Conservation (phyloP, 1,140 invertebrate genomes). For the Mylabris phalerata region DNA sequence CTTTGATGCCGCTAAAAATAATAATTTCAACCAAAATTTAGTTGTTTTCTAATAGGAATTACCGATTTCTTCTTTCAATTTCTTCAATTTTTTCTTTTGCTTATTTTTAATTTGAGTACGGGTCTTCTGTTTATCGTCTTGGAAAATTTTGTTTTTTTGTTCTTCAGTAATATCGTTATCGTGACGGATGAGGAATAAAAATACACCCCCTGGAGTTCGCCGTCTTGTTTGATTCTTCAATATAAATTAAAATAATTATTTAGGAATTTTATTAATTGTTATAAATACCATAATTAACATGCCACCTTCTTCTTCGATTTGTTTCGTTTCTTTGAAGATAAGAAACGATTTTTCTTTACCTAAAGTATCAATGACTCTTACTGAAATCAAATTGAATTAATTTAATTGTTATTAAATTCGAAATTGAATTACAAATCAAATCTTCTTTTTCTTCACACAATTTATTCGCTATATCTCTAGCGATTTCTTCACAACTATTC, state of each 20-base stretch:
- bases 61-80: conserved; percentile 38
- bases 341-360: conserved; percentile 68
- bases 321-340: conserved; percentile 69
- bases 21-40: background rate
- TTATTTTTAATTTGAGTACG: conserved; percentile 51
- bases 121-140: conserved; percentile 54
- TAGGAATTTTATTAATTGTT: background rate
- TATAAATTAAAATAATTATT: conserved; percentile 21
- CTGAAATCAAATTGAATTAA: conserved; percentile 47
- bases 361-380: conserved; percentile 60
- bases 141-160: conserved; percentile 66
- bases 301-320: conserved; percentile 72
- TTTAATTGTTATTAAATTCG: background rate
- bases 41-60: conserved; percentile 21
- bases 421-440: conserved; percentile 56
- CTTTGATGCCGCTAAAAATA: conserved; percentile 22
- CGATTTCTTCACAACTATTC: conserved; percentile 52
- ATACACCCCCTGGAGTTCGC: conserved; percentile 77
- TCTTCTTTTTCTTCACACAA: conserved; percentile 63
- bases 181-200: conserved; percentile 71
- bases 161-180: conserved; percentile 61
- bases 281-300: conserved; percentile 67
- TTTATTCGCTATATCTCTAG: conserved; percentile 61
- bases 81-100: conserved; percentile 59
- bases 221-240: conserved; percentile 68